These are phyloP conservation scores for Campylomormyrus tamandua DNA, from an alignment of 2,113 vertebrate species.

Conservation along the genomic window DNA sequence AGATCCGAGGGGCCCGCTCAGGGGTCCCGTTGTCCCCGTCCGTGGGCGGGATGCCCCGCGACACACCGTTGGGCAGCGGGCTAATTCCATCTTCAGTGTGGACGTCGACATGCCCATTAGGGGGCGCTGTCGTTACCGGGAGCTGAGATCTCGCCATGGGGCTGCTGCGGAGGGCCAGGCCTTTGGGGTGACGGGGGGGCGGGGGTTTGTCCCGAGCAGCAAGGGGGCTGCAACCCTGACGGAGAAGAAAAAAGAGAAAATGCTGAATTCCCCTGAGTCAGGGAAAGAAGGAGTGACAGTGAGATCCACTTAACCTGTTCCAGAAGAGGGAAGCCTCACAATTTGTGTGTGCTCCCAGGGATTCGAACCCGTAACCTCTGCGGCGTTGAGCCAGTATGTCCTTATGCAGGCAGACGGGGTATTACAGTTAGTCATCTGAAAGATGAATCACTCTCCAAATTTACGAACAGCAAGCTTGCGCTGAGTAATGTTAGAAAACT, in stretches of 20 bases:
- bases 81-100: neutral
- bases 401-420: neutral
- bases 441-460: neutral
- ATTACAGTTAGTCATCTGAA: neutral
- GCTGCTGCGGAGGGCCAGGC: neutral
- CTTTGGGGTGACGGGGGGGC: neutral
- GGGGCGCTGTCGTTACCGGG: neutral
- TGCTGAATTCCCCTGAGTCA: neutral
- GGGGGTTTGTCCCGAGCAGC: neutral
- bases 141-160: neutral
- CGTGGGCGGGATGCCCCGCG: neutral
- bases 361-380: neutral
- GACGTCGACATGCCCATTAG: neutral
- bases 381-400: neutral
- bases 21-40: neutral
- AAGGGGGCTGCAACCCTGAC: neutral
- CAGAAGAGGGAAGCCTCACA: neutral
- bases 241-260: neutral
- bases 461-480: neutral
- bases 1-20: slow-evolving; percentile 49
- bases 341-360: neutral
- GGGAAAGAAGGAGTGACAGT: neutral
- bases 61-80: neutral
- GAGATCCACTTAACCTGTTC: neutral
- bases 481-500: neutral